These are phyloP conservation scores for Eudemis profundana DNA, from an alignment of 2,888 invertebrate species.

Conservation along the genomic window DNA sequence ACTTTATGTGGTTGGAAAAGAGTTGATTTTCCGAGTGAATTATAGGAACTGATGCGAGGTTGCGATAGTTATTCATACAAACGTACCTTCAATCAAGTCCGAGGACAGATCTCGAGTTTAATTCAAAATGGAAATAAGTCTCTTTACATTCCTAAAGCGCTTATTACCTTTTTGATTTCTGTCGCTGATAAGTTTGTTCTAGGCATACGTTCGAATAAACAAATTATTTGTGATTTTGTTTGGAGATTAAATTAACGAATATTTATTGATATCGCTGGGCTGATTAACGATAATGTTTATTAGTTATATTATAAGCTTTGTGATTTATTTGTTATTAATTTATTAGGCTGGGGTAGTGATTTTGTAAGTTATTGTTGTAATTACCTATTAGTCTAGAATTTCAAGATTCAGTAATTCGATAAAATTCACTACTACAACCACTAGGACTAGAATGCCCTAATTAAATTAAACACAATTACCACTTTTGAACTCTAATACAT, in stretches of 20 bases:
- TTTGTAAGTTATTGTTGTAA: not conserved
- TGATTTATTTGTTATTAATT: constrained; percentile 26
- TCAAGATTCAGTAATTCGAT: no score
- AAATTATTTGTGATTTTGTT: constrained; percentile 52
- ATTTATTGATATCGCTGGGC: constrained; percentile 50
- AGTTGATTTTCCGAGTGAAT: constrained; percentile 29
- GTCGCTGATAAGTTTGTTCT: constrained; percentile 53
- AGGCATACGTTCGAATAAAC: constrained; percentile 46
- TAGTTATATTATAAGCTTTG: constrained; percentile 38
- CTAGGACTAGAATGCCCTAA: no score
- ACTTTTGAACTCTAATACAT: no score
- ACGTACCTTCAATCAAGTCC: constrained; percentile 56
- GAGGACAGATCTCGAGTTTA: constrained; percentile 61
- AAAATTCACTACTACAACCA: no score
- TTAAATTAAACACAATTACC: no score
- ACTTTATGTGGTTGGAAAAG: constrained; percentile 19
- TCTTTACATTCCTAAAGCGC: not conserved
- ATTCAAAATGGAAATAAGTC: not conserved
- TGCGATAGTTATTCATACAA: not conserved
- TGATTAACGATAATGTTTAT: constrained; percentile 48
- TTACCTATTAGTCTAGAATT: no score
- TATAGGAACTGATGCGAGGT: not conserved
- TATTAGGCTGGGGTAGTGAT: constrained; percentile 16
- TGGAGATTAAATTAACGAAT: constrained; percentile 54
- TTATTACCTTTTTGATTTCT: not conserved